Evolutionary conservation across 2,113 vertebrate species (phyloP), one percentile per base, ranked within the genome.

Genomic region (Etheostoma cragini): DNA sequence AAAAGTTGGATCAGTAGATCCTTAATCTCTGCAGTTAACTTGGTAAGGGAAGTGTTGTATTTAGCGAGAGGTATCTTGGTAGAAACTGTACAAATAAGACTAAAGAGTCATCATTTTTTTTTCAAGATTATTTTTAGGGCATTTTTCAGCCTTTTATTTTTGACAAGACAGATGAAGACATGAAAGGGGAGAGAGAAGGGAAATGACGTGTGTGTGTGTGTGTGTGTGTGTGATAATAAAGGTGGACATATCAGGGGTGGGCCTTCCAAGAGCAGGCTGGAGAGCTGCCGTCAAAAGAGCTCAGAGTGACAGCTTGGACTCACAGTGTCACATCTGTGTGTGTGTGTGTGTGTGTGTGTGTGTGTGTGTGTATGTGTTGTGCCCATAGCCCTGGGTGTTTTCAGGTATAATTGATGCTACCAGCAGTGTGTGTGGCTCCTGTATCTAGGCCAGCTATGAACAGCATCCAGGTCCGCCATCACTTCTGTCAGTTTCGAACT

Each of bases 171-270:
- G 3, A 30, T 30, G 30, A 30, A 30, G 30, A 30, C 30, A 30
- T 30, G 30, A 30, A 30, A 30, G 30, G 30, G 30, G 30, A 30
- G 30, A 3, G 30, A 30, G 30, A 30, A 30, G 30, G 30, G 30
- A 4, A 30, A 4, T 26, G 26, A 26, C 26, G 3, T 26, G 26
- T 35, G n/a, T 13, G 3, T 24, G 38, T 22, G 16, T 64, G 64
- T 50, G 62, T 52, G 57, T 42, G 17, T 49, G 3, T 7, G 6
- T 54, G 1, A n/a, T 90, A 87, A 92, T 82, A 56, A 81, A 82
- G 82, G 52, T 75, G 81, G 90, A 91, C 90, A 89, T 84, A 84
- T 88, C 78, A 90, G 81, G 84, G 84, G 78, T 76, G 90, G 74
- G 79, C 76, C 65, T 70, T 88, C 61, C 75, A 54, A 38, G 68